Percentiles rank a stretch among this genome's conserved stretches.
phyloP scores from a whole-genome alignment of 2,888 invertebrate genomes.

The Galeruca laticollis region DNA sequence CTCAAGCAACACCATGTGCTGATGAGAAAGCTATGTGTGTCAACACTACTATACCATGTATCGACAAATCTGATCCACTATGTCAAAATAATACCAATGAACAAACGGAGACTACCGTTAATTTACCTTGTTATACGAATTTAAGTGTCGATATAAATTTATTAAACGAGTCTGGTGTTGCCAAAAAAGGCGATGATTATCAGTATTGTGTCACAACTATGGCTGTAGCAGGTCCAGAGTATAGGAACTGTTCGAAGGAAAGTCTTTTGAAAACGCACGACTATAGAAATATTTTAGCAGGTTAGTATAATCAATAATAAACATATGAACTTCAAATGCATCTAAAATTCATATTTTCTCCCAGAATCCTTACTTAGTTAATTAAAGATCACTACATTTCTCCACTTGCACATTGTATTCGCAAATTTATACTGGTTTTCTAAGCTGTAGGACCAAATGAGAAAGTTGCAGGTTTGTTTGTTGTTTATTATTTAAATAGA shows the following conservation, averaged over 20 bases:
- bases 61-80: slow-evolving; percentile 53
- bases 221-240: slow-evolving; percentile 60
- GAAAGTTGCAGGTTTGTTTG: no score
- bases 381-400: no score
- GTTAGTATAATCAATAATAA: slow-evolving; percentile 28
- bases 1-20: slow-evolving; percentile 56
- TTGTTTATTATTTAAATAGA: no score
- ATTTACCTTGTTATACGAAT: slow-evolving; percentile 61
- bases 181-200: slow-evolving; percentile 47
- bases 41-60: slow-evolving; percentile 56
- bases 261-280: slow-evolving; percentile 41
- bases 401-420: no score
- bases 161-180: slow-evolving; percentile 43
- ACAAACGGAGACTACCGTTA: slow-evolving; percentile 53
- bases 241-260: slow-evolving; percentile 46
- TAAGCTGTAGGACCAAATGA: no score
- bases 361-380: no score
- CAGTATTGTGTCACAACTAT: slow-evolving; percentile 61
- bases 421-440: no score
- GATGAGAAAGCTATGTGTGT: slow-evolving; percentile 56
- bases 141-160: slow-evolving; percentile 58
- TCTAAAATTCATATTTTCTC: no score
- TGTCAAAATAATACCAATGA: slow-evolving; percentile 54
- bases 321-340: no score
- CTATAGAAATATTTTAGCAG: slow-evolving; percentile 49